Percentiles rank a stretch among this genome's conserved stretches.
These are phyloP conservation scores for Cirrhinus molitorella DNA, from an alignment of 2,797 vertebrate genomes.

Conservation along the genomic window DNA sequence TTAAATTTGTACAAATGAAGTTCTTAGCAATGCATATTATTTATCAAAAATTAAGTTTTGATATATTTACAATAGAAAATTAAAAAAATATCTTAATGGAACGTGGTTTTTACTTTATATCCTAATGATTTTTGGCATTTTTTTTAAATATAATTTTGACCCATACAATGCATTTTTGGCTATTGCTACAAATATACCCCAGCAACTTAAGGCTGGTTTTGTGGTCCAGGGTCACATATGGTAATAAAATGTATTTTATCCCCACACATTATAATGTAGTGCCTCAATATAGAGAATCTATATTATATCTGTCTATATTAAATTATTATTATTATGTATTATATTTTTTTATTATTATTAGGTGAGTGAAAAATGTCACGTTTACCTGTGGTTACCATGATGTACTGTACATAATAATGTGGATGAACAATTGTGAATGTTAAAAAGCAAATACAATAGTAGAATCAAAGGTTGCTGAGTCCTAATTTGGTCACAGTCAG, in stretches of 20 bases:
- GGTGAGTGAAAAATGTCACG: background rate
- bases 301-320: background rate
- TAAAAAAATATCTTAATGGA: no score
- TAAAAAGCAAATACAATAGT: background rate
- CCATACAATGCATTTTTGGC: no score
- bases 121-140: no score
- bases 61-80: no score
- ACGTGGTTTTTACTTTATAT: no score
- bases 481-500: background rate
- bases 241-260: background rate
- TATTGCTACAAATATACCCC: no score
- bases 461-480: background rate
- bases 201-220: no score
- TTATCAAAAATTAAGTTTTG: no score
- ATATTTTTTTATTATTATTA: background rate
- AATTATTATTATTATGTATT: background rate
- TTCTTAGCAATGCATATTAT: no score
- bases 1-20: no score
- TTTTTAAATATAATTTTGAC: no score
- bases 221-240: no score
- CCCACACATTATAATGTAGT: background rate
- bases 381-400: background rate
- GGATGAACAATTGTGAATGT: background rate
- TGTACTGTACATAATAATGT: background rate
- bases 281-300: background rate